Conservation (phyloP, 2,888 invertebrate species). For the Odontocolon sp. region DNA sequence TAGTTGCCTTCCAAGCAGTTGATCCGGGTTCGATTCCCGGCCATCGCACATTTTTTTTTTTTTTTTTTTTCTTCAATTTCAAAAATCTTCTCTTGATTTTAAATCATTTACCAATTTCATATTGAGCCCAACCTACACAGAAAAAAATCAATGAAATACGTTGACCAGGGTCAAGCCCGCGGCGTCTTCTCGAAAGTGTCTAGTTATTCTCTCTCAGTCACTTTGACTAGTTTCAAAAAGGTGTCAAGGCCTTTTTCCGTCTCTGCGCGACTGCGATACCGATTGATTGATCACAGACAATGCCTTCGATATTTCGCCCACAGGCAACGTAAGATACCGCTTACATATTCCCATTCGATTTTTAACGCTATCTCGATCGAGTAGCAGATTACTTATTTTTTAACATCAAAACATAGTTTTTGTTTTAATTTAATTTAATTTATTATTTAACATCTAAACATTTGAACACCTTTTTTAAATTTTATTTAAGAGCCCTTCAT, state of each 20-base stretch:
- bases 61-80: neutral
- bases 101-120: too few species aligned
- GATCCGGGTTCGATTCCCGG: constrained; percentile 70
- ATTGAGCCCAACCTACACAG: too few species aligned
- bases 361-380: neutral
- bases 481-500: too few species aligned
- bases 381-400: neutral
- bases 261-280: neutral
- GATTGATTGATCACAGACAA: constrained; percentile 8
- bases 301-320: neutral
- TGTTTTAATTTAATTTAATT: too few species aligned
- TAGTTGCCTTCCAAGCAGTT: constrained; percentile 69
- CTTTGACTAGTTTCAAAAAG: constrained; percentile 24
- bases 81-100: neutral
- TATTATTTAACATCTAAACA: too few species aligned
- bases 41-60: constrained; percentile 66
- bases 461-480: too few species aligned
- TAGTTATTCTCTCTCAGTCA: constrained; percentile 27
- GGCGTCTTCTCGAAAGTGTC: constrained; percentile 11
- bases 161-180: neutral
- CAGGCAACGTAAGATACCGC: neutral
- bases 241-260: constrained; percentile 39
- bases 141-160: too few species aligned
- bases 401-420: too few species aligned
- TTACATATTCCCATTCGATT: neutral